Evolutionary conservation across 2,888 invertebrate species (phyloP), one percentile per base, ranked within the genome.

Genomic region (Erannis defoliaria): DNA sequence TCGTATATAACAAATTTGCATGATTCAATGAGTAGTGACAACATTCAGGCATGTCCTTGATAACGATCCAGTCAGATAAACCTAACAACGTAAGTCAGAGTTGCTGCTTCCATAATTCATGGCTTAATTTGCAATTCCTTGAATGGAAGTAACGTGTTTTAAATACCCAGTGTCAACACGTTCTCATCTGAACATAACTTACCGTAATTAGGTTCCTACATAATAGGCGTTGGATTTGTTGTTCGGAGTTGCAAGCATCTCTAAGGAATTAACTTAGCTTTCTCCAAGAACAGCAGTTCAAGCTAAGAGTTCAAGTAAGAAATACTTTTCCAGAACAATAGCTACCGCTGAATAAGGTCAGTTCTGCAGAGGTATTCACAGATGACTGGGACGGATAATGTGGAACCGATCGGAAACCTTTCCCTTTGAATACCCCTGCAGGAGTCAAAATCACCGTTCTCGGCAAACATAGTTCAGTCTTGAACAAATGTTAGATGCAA

Each of bases 1-100:
- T n/a, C 14, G 16, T 14, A 5, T 43, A 26, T 23, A 29, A 10
- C 26, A 26, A 29, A 48, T 48, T 48, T 35, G 35, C 35, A 49
- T 35, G 42, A 21, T 42, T 8, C 21, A 23, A 42, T 23, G 18
- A 12, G 9, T 38, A 48, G 48, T 51, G 54, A 54, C 56, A 58
- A 65, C 65, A 38, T 64, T 69, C 57, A 43, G 21, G 62, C 57
- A 48, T 57, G 55, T 62, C 62, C 33, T 50, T 60, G 67, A 72
- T 72, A 69, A 64, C 57, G 33, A 64, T 64, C 56, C 58, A 29
- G 55, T 64, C 68, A 64, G 68, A 70, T 66, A 60, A 71, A 68
- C 70, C 71, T 70, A 66, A 68, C 71, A 72, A 67, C 66, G 66
- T 71, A 23, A 51, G 51, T 58, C 53, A 18, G 19, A 49, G 48